Evolutionary conservation across 2,888 invertebrate genomes (phyloP).

Genomic region (Ectobius pallidus): DNA sequence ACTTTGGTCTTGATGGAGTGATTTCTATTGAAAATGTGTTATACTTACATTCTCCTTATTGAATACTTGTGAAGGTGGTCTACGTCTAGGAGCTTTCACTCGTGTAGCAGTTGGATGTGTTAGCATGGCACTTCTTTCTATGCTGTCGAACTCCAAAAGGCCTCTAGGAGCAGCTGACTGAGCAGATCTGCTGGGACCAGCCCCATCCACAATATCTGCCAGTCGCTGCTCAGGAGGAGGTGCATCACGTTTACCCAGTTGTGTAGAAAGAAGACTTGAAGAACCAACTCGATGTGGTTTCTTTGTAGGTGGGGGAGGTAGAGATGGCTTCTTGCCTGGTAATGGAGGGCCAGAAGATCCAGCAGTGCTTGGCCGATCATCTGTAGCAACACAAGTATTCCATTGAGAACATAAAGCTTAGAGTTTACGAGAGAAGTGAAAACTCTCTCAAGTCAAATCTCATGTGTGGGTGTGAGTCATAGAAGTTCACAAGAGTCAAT

Average conservation of each 20-base stretch:
- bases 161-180: constrained; percentile 32
- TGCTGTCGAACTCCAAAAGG: constrained; percentile 56
- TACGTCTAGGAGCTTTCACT: constrained; percentile 68
- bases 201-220: constrained; percentile 35
- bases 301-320: constrained; percentile 48
- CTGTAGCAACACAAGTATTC: too few relatives aligned
- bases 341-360: constrained; percentile 36
- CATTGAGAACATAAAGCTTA: too few relatives aligned
- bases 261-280: constrained; percentile 1
- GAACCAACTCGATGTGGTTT: constrained; percentile 46
- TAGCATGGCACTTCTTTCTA: constrained; percentile 57
- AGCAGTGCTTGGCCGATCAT: neutral
- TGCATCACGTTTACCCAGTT: neutral
- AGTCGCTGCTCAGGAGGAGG: neutral
- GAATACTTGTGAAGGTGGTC: constrained; percentile 59
- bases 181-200: constrained; percentile 26
- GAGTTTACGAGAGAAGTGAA: too few relatives aligned
- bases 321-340: constrained; percentile 48
- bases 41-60: constrained; percentile 31
- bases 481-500: too few relatives aligned
- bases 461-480: too few relatives aligned
- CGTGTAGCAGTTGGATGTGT: constrained; percentile 60
- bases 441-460: too few relatives aligned
- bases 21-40: too few relatives aligned
- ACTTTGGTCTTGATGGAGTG: too few relatives aligned